phyloP scores from a whole-genome alignment of 2,113 vertebrate genomes.

The Anthoscopus minutus region DNA sequence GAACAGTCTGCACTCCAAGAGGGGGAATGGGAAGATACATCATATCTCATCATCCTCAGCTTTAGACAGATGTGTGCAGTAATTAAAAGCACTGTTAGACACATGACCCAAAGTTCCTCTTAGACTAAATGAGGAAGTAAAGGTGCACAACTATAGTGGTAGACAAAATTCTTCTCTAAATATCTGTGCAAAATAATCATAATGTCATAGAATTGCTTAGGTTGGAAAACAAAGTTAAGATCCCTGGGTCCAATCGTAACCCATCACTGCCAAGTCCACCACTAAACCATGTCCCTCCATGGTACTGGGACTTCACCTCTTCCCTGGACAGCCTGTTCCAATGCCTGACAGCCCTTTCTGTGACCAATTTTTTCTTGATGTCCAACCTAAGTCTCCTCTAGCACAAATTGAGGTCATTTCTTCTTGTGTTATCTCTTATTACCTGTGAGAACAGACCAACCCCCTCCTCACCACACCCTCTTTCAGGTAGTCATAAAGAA shows the following conservation, averaged over 20 bases:
- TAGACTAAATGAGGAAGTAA: neutral
- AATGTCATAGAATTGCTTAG: neutral
- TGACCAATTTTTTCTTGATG: neutral
- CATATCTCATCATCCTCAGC: neutral
- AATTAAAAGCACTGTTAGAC: neutral
- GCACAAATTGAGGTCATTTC: neutral
- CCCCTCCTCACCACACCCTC: neutral
- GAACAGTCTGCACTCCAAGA: neutral
- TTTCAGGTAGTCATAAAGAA: neutral
- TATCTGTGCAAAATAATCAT: neutral
- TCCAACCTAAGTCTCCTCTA: neutral
- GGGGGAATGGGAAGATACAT: neutral
- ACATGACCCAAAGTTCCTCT: neutral
- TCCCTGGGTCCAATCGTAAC: fast-evolving
- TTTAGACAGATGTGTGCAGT: neutral
- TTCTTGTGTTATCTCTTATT: neutral
- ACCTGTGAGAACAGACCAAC: neutral
- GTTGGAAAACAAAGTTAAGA: neutral
- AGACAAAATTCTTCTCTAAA: neutral
- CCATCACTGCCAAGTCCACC: neutral
- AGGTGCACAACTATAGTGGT: neutral
- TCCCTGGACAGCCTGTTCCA: neutral
- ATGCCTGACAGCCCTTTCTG: neutral
- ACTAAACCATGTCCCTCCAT: neutral
- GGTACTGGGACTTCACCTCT: neutral